Conservation (phyloP, 1,140 invertebrate genomes). For the Apolygus lucorum region DNA sequence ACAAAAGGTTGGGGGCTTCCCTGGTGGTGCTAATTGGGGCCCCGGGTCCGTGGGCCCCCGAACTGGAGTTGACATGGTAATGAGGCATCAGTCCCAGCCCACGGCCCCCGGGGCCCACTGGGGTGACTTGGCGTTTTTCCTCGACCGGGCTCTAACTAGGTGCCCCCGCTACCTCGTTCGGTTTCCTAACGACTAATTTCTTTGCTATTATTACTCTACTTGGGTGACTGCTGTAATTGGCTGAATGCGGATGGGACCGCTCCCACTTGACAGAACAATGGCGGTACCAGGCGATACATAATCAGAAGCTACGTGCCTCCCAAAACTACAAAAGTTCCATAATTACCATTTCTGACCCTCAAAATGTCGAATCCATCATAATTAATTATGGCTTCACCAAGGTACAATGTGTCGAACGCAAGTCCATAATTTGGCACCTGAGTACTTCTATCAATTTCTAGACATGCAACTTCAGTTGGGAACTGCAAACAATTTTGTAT, state of each 20-base stretch:
- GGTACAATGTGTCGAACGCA: too few relatives aligned
- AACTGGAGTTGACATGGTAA: background rate
- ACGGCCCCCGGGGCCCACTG: background rate
- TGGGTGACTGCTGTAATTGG: background rate
- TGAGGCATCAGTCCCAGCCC: background rate
- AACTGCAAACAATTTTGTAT: too few relatives aligned
- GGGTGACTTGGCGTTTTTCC: background rate
- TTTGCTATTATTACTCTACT: background rate
- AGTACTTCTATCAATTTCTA: too few relatives aligned
- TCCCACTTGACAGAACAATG: constrained; percentile 17
- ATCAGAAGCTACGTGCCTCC: too few relatives aligned
- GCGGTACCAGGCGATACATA: too few relatives aligned
- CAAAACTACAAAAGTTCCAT: too few relatives aligned
- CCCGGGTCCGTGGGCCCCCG: background rate
- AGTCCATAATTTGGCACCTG: too few relatives aligned
- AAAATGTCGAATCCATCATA: too few relatives aligned
- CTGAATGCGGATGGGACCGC: background rate
- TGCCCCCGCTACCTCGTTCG: background rate
- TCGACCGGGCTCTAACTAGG: background rate
- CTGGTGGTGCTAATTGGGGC: background rate
- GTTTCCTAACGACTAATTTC: background rate
- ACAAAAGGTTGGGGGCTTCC: background rate
- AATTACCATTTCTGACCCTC: too few relatives aligned
- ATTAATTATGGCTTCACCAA: too few relatives aligned
- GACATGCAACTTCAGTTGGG: too few relatives aligned